Evolutionary conservation across 2,113 vertebrate species (phyloP).

Genomic region (Sylvilagus bachmani): DNA sequence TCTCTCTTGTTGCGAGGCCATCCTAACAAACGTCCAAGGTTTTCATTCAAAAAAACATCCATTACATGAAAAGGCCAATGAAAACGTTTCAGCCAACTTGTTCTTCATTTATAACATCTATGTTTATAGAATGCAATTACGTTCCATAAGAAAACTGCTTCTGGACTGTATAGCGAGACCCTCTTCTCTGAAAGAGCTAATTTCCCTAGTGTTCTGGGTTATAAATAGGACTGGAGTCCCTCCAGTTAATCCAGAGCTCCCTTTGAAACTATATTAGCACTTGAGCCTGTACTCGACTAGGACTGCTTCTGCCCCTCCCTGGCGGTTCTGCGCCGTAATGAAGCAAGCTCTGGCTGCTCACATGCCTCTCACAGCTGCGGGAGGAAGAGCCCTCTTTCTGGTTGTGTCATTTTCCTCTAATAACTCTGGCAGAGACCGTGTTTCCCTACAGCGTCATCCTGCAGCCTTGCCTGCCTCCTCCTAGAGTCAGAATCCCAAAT

Average conservation of each 20-base stretch:
- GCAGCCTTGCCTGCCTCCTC: not conserved
- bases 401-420: slow-evolving; percentile 2
- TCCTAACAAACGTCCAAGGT: not conserved
- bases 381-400: slow-evolving; percentile 34
- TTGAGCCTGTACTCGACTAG: not conserved
- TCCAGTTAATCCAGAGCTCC: slow-evolving; percentile 1
- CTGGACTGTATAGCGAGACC: not conserved
- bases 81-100: slow-evolving; percentile 1
- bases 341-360: not conserved
- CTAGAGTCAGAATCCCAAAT: not conserved
- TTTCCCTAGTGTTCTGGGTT: slow-evolving; percentile 41
- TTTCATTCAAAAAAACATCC: slow-evolving; percentile 2
- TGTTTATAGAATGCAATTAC: not conserved
- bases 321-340: not conserved
- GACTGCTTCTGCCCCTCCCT: not conserved
- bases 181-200: slow-evolving; percentile 30
- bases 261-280: slow-evolving; percentile 40
- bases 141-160: slow-evolving; percentile 38
- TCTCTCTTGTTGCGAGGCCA: not conserved
- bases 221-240: slow-evolving; percentile 43
- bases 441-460: not conserved
- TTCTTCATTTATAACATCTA: not conserved
- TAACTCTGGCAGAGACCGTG: not conserved
- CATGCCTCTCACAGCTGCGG: slow-evolving; percentile 25
- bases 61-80: slow-evolving; percentile 22